phyloP scores from a whole-genome alignment of 2,888 invertebrate genomes.

The Plemyria rubiginata region DNA sequence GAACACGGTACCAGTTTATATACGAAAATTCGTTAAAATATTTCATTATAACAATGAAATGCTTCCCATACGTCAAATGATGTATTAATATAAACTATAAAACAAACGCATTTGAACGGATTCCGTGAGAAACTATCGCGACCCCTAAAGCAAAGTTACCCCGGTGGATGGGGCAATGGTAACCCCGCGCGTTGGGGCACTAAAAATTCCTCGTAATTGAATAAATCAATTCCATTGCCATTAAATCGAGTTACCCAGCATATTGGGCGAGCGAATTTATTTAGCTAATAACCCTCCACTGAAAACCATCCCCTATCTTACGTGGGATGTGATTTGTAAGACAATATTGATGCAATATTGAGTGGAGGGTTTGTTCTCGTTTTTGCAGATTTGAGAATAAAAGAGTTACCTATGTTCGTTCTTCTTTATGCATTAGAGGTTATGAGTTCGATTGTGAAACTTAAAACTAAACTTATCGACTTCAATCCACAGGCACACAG shows the following conservation, averaged over 20 bases:
- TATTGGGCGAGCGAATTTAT: slow-evolving; percentile 84
- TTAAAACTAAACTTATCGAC: too few relatives aligned
- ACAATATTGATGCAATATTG: slow-evolving; percentile 20
- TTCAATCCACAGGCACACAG: too few relatives aligned
- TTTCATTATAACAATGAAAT: not conserved
- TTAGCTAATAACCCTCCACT: slow-evolving; percentile 79
- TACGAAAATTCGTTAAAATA: too few relatives aligned
- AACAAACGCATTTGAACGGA: slow-evolving; percentile 67
- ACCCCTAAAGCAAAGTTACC: slow-evolving; percentile 81
- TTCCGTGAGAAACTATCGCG: slow-evolving; percentile 75
- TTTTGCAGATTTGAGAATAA: not conserved
- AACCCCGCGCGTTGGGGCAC: slow-evolving; percentile 67
- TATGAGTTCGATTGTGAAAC: too few relatives aligned
- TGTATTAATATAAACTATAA: slow-evolving; percentile 41
- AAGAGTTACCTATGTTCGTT: too few relatives aligned
- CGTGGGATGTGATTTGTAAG: slow-evolving; percentile 15
- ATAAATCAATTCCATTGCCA: slow-evolving; percentile 85
- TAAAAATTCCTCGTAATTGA: slow-evolving; percentile 85
- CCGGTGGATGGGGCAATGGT: slow-evolving; percentile 42
- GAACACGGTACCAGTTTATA: too few relatives aligned
- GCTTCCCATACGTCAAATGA: slow-evolving; percentile 23
- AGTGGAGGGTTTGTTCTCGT: slow-evolving; percentile 3
- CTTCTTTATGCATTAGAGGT: too few relatives aligned
- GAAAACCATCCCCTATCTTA: slow-evolving; percentile 64
- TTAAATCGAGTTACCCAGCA: slow-evolving; percentile 85